Conservation (phyloP, 1,140 invertebrate species). For the Heterodera carotae region DNA sequence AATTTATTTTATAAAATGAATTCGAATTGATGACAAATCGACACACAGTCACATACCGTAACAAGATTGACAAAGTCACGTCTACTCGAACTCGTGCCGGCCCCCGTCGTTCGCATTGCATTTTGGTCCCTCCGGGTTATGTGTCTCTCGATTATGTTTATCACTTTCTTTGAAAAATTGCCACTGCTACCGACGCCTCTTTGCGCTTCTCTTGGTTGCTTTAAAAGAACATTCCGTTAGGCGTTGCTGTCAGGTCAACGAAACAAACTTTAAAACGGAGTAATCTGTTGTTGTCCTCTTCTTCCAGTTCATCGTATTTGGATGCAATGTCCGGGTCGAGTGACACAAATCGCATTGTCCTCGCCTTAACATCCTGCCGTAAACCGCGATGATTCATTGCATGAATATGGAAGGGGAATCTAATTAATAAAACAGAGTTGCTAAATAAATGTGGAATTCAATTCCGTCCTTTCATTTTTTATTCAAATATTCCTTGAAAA, state of each 20-base stretch:
- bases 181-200: slow-evolving; percentile 4
- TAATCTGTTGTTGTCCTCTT: slow-evolving; percentile 17
- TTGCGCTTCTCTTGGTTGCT: background rate
- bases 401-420: background rate
- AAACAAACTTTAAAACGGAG: background rate
- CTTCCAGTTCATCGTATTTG: slow-evolving; percentile 28
- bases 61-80: slow-evolving; percentile 20
- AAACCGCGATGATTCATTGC: slow-evolving; percentile 15
- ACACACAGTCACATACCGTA: slow-evolving; percentile 24
- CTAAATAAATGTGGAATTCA: too few species aligned
- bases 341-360: slow-evolving; percentile 21
- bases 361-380: slow-evolving; percentile 25
- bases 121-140: slow-evolving; percentile 8
- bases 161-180: slow-evolving; percentile 15
- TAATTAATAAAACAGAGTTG: too few species aligned
- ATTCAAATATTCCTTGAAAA: too few species aligned
- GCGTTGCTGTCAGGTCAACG: background rate
- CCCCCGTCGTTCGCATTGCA: background rate
- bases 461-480: too few species aligned
- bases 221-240: background rate
- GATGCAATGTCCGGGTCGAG: slow-evolving; percentile 30
- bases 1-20: too few species aligned
- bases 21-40: too few species aligned
- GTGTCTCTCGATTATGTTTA: slow-evolving; percentile 24
- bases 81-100: slow-evolving; percentile 14